These are phyloP conservation scores for Sphenodon punctatus DNA, from an alignment of 2,797 vertebrate genomes.

Conservation along the genomic window DNA sequence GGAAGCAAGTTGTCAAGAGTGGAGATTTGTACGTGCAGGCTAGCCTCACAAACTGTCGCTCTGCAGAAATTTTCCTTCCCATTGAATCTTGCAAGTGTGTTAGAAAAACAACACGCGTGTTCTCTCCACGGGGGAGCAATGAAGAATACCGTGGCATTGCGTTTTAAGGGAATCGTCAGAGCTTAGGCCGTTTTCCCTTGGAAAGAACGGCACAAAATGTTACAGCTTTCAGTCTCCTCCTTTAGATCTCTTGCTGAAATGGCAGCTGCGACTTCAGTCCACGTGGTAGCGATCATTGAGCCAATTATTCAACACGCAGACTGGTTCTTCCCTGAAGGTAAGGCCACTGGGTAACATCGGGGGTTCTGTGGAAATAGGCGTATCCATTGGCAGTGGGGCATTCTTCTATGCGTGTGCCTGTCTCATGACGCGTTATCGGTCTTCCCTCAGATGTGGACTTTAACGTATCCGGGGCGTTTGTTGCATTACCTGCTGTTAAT, in stretches of 20 bases:
- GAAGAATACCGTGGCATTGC: too few species aligned
- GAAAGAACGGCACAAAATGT: too few species aligned
- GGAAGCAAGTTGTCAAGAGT: too few species aligned
- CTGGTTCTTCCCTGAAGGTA: conserved; percentile 98
- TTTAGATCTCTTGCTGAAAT: conserved; percentile 92
- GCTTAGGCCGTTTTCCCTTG: too few species aligned
- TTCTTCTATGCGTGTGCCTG: rapidly evolving
- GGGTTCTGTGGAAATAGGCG: not conserved
- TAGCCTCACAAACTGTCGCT: too few species aligned
- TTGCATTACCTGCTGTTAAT: conserved; percentile 81
- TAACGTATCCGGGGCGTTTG: conserved; percentile 94
- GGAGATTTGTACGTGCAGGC: too few species aligned
- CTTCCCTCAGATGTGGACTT: conserved; percentile 89
- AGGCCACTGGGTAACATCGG: not conserved
- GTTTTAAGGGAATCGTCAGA: too few species aligned
- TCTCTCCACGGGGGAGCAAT: too few species aligned
- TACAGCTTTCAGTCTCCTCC: not conserved
- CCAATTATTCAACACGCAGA: conserved; percentile 95
- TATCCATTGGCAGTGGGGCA: not conserved
- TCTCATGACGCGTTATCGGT: not conserved
- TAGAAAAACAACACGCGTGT: too few species aligned
- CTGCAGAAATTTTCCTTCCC: too few species aligned
- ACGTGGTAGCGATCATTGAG: conserved; percentile 93
- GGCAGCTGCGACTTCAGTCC: conserved; percentile 94
- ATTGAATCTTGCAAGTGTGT: too few species aligned